phyloP scores from a whole-genome alignment of 92 coral and sea anemone genomes.

The Anthopleura xanthogrammica region DNA sequence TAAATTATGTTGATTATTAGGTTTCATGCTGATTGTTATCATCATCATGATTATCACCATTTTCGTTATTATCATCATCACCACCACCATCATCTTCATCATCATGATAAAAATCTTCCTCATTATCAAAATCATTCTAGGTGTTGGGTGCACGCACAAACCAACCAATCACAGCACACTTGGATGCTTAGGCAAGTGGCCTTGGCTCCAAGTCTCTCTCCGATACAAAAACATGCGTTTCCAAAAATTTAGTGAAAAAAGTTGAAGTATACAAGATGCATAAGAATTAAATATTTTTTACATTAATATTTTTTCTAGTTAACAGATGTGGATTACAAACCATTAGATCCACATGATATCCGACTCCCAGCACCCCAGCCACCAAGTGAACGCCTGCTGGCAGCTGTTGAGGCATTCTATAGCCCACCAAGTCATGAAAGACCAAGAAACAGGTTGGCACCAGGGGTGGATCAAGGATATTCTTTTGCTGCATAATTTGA shows the following conservation, averaged over 20 bases:
- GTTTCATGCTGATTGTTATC: neutral
- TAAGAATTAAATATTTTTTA: neutral
- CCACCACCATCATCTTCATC: neutral
- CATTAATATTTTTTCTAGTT: constrained; percentile 34
- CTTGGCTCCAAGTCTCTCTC: too few species aligned
- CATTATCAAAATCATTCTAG: too few species aligned
- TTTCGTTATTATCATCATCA: neutral
- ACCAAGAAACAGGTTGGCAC: constrained; percentile 85
- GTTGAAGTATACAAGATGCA: too few species aligned
- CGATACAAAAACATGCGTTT: too few species aligned
- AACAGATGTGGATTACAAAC: constrained; percentile 91
- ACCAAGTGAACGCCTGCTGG: constrained; percentile 91
- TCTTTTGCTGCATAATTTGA: neutral
- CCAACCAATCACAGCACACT: too few species aligned
- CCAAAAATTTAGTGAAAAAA: too few species aligned
- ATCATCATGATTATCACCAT: neutral
- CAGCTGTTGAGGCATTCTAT: constrained; percentile 97
- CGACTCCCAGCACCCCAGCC: constrained; percentile 99
- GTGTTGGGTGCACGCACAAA: too few species aligned
- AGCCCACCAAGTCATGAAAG: constrained; percentile 98
- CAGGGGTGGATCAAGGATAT: too few species aligned
- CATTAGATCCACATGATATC: constrained; percentile 69
- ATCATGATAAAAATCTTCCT: too few species aligned
- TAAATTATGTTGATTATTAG: constrained; percentile 3
- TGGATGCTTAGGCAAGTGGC: too few species aligned